Evolutionary conservation across 2,797 vertebrate species (phyloP).

Genomic region (Tokudaia tokunoshimensis): DNA sequence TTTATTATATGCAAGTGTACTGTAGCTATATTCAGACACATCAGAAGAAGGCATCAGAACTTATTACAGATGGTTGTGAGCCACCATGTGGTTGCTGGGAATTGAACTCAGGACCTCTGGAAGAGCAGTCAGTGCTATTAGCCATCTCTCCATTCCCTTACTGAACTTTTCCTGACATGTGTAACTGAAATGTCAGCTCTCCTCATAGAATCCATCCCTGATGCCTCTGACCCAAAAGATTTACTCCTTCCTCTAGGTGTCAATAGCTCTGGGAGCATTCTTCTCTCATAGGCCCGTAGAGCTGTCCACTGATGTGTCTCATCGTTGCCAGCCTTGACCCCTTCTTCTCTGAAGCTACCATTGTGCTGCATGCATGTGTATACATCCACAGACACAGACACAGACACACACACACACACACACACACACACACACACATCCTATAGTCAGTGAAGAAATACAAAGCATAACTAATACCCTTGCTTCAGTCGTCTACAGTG

Average conservation of each 20-base stretch:
- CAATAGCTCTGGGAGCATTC: not conserved
- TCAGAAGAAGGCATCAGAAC: too few relatives aligned
- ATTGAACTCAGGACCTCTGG: too few relatives aligned
- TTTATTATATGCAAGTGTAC: too few relatives aligned
- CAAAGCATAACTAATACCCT: not conserved
- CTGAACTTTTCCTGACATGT: not conserved
- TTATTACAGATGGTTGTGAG: too few relatives aligned
- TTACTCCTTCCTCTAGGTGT: not conserved
- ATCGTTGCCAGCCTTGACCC: not conserved
- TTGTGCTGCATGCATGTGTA: not conserved
- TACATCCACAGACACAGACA: not conserved
- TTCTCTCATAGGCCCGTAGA: not conserved
- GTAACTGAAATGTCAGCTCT: not conserved
- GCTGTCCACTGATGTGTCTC: not conserved
- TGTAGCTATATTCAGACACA: too few relatives aligned
- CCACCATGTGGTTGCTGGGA: too few relatives aligned
- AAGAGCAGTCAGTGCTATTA: too few relatives aligned
- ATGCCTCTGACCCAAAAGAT: not conserved
- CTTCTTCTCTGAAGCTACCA: not conserved
- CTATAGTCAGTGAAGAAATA: not conserved
- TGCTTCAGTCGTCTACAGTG: not conserved
- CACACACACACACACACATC: not conserved
- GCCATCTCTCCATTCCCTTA: not conserved
- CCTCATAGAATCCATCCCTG: slow-evolving; percentile 8
- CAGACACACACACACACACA: not conserved